These are phyloP conservation scores for Macrophya alboannulata DNA, from an alignment of 2,888 invertebrate genomes.

Conservation along the genomic window DNA sequence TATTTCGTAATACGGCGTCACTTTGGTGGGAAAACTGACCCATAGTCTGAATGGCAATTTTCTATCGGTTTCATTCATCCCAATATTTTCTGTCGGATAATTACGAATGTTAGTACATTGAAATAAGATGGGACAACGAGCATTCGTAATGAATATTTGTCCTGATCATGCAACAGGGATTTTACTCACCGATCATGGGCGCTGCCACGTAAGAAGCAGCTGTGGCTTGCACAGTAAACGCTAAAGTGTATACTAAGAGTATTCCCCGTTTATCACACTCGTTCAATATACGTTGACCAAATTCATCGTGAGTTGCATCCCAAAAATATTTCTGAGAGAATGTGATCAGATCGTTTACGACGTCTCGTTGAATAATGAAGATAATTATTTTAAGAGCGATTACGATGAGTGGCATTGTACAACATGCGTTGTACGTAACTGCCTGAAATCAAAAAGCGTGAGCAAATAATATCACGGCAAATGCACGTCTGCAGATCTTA, in stretches of 20 bases:
- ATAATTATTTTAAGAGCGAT: conserved; percentile 61
- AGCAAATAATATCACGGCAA: neutral
- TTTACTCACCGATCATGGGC: conserved; percentile 64
- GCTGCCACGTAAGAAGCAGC: conserved; percentile 61
- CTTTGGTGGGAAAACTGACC: conserved; percentile 61
- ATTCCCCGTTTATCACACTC: conserved; percentile 62
- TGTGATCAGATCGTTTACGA: conserved; percentile 61
- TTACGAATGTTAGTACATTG: neutral
- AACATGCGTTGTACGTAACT: conserved; percentile 59
- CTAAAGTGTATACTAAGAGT: conserved; percentile 58
- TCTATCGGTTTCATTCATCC: conserved; percentile 65
- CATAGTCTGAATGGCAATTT: conserved; percentile 67
- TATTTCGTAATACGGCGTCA: conserved; percentile 66
- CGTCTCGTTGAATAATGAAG: conserved; percentile 56
- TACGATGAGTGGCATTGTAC: conserved; percentile 61
- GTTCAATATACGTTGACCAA: conserved; percentile 59
- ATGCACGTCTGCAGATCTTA: neutral
- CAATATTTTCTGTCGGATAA: conserved; percentile 61
- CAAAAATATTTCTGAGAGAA: conserved; percentile 65
- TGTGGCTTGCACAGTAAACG: conserved; percentile 61
- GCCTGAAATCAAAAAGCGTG: conserved; percentile 62
- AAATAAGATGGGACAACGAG: neutral
- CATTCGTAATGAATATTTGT: neutral
- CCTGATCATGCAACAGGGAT: neutral
- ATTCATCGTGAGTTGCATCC: conserved; percentile 61